A percentile compares a stretch with the other conserved stretches of the same genome.
Conservation (phyloP, 2,888 invertebrate genomes). For the Gandaritis pyraliata region DNA sequence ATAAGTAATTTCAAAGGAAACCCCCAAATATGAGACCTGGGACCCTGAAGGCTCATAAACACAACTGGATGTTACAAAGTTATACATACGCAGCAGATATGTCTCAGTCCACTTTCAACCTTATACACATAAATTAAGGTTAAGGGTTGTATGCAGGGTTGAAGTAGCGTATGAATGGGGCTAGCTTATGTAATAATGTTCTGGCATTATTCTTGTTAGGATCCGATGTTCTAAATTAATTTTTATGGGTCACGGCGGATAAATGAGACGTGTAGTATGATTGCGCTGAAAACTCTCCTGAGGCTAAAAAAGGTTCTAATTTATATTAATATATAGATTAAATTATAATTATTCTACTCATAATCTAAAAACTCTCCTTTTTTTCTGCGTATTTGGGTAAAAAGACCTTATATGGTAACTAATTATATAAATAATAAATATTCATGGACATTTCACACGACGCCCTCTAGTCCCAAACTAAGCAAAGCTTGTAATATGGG, state of each 20-base stretch:
- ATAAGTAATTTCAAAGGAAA: conserved; percentile 61
- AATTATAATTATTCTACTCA: too few relatives aligned
- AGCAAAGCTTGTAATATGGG: too few relatives aligned
- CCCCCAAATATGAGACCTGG: conserved; percentile 60
- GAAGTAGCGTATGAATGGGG: conserved; percentile 42
- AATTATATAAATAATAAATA: too few relatives aligned
- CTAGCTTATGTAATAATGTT: conserved; percentile 46
- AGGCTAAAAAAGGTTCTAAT: not conserved
- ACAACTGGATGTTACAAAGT: conserved; percentile 47
- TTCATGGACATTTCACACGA: too few relatives aligned
- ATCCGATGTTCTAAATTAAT: conserved; percentile 46
- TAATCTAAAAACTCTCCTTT: too few relatives aligned
- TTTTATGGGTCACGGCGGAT: conserved; percentile 37
- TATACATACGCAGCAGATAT: conserved; percentile 3
- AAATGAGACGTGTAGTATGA: conserved; percentile 1
- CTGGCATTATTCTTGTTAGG: conserved; percentile 45
- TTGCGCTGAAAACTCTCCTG: not conserved
- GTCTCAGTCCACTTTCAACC: conserved; percentile 14
- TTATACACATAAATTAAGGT: conserved; percentile 5
- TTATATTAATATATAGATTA: not conserved
- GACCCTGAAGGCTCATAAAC: conserved; percentile 60
- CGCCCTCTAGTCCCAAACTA: too few relatives aligned
- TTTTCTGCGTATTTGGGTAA: too few relatives aligned
- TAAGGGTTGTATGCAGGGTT: not conserved
- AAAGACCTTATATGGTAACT: too few relatives aligned